These are phyloP conservation scores for Rhagium mordax DNA, from an alignment of 2,888 invertebrate species.

Conservation along the genomic window DNA sequence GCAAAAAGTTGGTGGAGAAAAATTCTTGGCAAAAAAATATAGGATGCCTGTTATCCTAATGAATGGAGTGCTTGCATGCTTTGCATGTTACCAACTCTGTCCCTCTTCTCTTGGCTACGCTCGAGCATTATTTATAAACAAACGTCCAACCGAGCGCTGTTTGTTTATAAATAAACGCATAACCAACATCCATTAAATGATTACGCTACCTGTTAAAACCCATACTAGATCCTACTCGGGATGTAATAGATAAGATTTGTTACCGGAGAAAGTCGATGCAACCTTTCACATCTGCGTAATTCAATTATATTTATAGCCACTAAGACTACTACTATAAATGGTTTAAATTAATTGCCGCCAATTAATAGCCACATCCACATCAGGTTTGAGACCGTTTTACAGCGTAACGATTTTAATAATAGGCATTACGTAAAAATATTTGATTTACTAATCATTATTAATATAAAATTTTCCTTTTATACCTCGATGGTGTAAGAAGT, in stretches of 20 bases:
- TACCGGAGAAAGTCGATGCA: neutral
- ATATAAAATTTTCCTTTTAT: neutral
- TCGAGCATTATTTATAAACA: neutral
- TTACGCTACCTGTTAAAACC: neutral
- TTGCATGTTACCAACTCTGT: too few species aligned
- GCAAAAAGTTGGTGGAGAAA: too few species aligned
- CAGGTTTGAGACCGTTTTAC: neutral
- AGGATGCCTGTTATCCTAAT: too few species aligned
- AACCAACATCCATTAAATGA: neutral
- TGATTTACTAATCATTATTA: neutral
- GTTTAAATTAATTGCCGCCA: neutral
- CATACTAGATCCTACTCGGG: neutral
- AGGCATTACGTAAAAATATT: neutral
- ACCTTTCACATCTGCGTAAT: slow-evolving; percentile 9
- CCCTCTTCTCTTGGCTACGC: neutral
- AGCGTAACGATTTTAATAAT: neutral
- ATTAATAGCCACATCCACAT: neutral
- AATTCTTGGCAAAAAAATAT: too few species aligned
- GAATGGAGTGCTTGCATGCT: too few species aligned
- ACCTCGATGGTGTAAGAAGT: neutral
- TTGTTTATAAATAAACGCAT: neutral
- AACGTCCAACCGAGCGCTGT: neutral
- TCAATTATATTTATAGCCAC: neutral
- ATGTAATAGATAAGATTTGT: neutral
- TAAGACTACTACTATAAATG: neutral